phyloP scores from a whole-genome alignment of 2,888 invertebrate genomes.

The Brachyptera risi region DNA sequence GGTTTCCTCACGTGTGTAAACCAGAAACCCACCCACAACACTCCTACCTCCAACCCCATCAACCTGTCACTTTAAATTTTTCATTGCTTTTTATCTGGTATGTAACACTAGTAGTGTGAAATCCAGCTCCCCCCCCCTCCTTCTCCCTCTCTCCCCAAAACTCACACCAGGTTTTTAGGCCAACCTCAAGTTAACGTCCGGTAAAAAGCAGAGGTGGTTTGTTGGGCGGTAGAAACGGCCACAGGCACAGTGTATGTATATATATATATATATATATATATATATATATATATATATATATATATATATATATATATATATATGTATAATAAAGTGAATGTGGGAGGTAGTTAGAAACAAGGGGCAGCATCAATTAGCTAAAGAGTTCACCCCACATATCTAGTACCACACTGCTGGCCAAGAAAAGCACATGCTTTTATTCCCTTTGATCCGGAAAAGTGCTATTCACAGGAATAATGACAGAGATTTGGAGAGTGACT shows the following conservation, averaged over 20 bases:
- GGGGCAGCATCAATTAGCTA: not conserved
- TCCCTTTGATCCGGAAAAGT: too few species aligned
- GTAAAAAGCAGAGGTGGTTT: not conserved
- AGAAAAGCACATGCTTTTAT: not conserved
- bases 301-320: not conserved
- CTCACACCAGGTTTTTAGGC: not conserved
- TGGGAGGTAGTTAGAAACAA: not conserved
- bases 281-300: too few species aligned
- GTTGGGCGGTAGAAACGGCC: too few species aligned
- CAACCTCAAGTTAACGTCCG: slow-evolving; percentile 8
- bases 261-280: too few species aligned
- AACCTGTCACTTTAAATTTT: slow-evolving; percentile 18
- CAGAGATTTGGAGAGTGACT: too few species aligned
- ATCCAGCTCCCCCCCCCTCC: too few species aligned
- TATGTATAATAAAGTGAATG: not conserved
- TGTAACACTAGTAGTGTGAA: slow-evolving; percentile 29
- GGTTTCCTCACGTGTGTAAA: slow-evolving; percentile 39
- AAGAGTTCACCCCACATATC: not conserved
- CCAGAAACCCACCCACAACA: slow-evolving; percentile 44
- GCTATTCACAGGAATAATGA: too few species aligned
- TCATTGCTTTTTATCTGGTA: slow-evolving; percentile 11
- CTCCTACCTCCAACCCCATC: slow-evolving; percentile 26
- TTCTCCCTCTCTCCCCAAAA: too few species aligned
- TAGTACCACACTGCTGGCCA: not conserved
- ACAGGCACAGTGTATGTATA: not conserved